Base-by-base conservation (phyloP, 2,113 vertebrate genomes). In the Galbula dea region DNA sequence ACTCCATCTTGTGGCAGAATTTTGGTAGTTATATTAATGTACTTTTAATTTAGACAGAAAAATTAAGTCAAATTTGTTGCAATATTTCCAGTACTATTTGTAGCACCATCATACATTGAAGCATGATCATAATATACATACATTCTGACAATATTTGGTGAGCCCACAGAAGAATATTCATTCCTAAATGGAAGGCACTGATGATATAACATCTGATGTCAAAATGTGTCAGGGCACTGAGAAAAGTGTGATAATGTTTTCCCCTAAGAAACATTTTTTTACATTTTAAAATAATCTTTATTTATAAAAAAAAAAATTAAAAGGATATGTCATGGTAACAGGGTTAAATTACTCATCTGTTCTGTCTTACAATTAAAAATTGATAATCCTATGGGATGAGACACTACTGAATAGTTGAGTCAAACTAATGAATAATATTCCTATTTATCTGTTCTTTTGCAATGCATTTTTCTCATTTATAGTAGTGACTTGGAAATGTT, bases 1-100 rank as follows among this genome's bases (percentile, higher is more conserved):
- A 27, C 20, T 94, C 91, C 98, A 97, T 81, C 97, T 96, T 94
- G 97, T 98, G 98, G 97, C 67, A 29, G 5, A 41, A 54, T 45
- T 0, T 17, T 37, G 48, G 43, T 29, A 96, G 45, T 77, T 54
- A 11, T 18, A 79, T 26, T 19, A 30, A 62, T 75, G 66, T 39
- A 16, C 9, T 57, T 55, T 3, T 34, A n/a, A 57, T 86, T 45
- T 49, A 45, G 29, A 58, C n/a, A 15, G 29, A 29, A 83, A 78
- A 80, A 71, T 2, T 0, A 80, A 85, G 12, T 46, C 15, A 2
- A 12, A 10, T 37, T 58, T 74, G 20, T 30, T 62, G 26, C 45
- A 51, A 3, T 71, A 34, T 41, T 91, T 95, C 36, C 58, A 16
- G 9, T 68, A 41, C 34, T 86, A 39, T 52, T 59, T 74, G 27